These are phyloP conservation scores for Bettongia penicillata DNA, from an alignment of 2,113 vertebrate species.

Conservation along the genomic window DNA sequence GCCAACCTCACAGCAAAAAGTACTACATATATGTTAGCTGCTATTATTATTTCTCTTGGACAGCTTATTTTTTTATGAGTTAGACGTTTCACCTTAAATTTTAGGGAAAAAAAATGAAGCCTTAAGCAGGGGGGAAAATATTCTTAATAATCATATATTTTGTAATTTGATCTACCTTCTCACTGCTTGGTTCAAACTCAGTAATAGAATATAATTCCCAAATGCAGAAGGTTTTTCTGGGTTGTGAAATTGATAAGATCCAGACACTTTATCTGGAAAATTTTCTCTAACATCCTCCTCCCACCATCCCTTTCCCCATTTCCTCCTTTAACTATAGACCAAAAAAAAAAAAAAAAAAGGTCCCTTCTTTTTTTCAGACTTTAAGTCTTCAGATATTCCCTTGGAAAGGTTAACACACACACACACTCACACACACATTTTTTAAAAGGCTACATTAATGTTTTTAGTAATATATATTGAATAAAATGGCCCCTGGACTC, in stretches of 20 bases:
- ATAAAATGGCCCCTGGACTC: neutral
- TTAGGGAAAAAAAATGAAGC: constrained; percentile 38
- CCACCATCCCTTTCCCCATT: neutral
- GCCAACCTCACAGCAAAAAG: neutral
- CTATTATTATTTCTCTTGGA: constrained; percentile 45
- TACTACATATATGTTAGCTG: neutral
- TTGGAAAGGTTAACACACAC: constrained; percentile 2
- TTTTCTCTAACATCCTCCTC: constrained; percentile 24
- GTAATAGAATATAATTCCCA: constrained; percentile 59
- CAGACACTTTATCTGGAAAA: constrained; percentile 35
- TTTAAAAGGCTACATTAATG: constrained; percentile 14
- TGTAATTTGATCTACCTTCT: constrained; percentile 39
- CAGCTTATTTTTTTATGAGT: constrained; percentile 26
- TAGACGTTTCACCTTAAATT: constrained; percentile 57
- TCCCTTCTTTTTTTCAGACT: neutral
- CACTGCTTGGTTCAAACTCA: constrained; percentile 61
- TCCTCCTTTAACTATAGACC: constrained; percentile 49
- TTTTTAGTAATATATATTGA: neutral
- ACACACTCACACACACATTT: constrained; percentile 16
- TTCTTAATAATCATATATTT: constrained; percentile 48
- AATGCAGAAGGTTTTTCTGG: constrained; percentile 47
- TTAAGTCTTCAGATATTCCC: neutral
- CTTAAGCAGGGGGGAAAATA: constrained; percentile 54
- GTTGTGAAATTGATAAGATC: constrained; percentile 58
- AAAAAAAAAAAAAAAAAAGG: neutral